Evolutionary conservation across 2,797 vertebrate genomes (phyloP).

Genomic region (Parotocinclus haroldoi): DNA sequence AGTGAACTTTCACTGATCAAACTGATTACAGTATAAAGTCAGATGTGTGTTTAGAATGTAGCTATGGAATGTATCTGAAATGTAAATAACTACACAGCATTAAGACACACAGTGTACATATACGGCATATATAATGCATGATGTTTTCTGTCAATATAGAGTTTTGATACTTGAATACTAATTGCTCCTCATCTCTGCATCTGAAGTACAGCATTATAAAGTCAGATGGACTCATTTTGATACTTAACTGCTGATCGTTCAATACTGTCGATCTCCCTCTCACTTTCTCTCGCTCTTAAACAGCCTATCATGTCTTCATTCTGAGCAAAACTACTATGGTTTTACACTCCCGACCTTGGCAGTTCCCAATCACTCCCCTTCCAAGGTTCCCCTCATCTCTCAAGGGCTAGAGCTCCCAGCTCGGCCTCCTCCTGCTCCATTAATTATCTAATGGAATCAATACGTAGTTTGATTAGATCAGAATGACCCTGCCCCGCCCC

Average conservation of each 20-base stretch:
- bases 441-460: constrained; percentile 83
- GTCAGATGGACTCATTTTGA: constrained; percentile 68
- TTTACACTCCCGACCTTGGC: constrained; percentile 70
- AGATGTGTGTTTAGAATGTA: constrained; percentile 3
- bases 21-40: neutral
- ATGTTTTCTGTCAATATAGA: constrained; percentile 37
- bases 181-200: constrained; percentile 29
- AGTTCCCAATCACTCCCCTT: constrained; percentile 65
- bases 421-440: constrained; percentile 68
- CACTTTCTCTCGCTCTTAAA: constrained; percentile 33
- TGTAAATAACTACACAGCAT: constrained; percentile 26
- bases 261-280: constrained; percentile 49
- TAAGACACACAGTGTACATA: constrained; percentile 4
- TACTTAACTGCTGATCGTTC: constrained; percentile 73
- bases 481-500: constrained; percentile 68
- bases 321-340: constrained; percentile 35
- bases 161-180: constrained; percentile 41
- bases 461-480: constrained; percentile 74
- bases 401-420: constrained; percentile 64
- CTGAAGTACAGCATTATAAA: constrained; percentile 73
- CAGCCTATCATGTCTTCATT: constrained; percentile 3
- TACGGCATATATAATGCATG: constrained; percentile 26
- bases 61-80: constrained; percentile 25
- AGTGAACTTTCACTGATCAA: neutral
- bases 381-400: constrained; percentile 73